Base-by-base conservation (phyloP, 2,797 vertebrate species). In the Spheniscus humboldti region DNA sequence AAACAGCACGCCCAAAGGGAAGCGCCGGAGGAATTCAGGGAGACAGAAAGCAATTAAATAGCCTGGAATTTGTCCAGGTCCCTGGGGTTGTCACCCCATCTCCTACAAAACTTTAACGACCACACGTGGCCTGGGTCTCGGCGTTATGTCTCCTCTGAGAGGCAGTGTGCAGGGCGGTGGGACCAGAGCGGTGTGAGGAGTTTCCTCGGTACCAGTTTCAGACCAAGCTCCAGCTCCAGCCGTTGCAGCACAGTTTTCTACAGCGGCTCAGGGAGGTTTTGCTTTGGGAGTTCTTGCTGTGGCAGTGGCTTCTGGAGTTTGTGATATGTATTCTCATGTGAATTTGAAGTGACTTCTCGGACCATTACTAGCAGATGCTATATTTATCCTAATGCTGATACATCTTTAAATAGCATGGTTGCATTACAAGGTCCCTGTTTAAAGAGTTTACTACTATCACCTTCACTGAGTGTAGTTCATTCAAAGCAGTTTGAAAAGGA, bases 371-470 rank as follows among this genome's bases (percentile, higher is more conserved):
- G 56, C 1, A 3, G 79, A 25, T 66, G 35, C 92, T 94, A 79
- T 86, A 85, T 95, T 97, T 97, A 79, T 85, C 90, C 48, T 33
- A 5, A 39, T 15, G 55, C 66, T 83, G 88, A 86, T 91, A 92
- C 43, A 3, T 92, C 95, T 88, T 88, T 88, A 95, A 95, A 96
- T 95, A 96, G 93, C 80, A 27, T 1, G 0, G 59, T 35, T 22
- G 25, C 39, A 3, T 27, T 72, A 39, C 86, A 69, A 72, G 72
- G 43, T 53, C 69, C 47, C 55, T 69, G 80, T 63, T n/a, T 62
- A 28, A 55, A 33, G 72, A 31, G 76, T 39, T 90, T 41, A 47
- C 27, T 35, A 4, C 76, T 60, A 22, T 71, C 60, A 7, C 60
- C 50, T 78, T 28, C 2, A 6, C 55, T 22, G 55, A 82, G 75